Conservation (phyloP, 2,797 vertebrate genomes). For the Poeciliopsis turneri region DNA sequence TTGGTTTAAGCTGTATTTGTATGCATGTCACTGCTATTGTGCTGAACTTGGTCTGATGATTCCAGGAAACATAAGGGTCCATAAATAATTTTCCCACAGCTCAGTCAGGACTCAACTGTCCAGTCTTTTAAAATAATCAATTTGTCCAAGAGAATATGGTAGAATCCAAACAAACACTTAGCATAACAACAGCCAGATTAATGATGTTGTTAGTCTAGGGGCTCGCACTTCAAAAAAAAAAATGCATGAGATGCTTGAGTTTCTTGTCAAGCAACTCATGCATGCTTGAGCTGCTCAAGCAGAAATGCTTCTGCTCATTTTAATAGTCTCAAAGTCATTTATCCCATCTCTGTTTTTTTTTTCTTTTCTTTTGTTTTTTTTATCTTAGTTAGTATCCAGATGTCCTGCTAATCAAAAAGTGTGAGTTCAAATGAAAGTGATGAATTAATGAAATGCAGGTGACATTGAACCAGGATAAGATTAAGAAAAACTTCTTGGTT, state of each 20-base stretch:
- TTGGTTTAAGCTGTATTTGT: background rate
- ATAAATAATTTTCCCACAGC: conserved; percentile 66
- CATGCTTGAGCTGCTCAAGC: too few relatives aligned
- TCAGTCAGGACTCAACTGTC: conserved; percentile 34
- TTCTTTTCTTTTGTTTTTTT: background rate
- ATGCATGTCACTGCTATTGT: conserved; percentile 17
- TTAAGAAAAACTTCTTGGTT: conserved; percentile 3
- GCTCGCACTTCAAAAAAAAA: conserved; percentile 43
- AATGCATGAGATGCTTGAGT: conserved; percentile 34
- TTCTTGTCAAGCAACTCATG: conserved; percentile 9
- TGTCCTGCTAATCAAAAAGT: conserved; percentile 12
- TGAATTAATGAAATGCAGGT: background rate
- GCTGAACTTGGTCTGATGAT: conserved; percentile 29
- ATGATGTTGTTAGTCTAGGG: conserved; percentile 33
- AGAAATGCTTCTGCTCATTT: conserved; percentile 12
- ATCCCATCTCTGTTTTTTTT: conserved; percentile 11
- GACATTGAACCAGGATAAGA: conserved; percentile 13
- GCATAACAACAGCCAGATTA: conserved; percentile 58
- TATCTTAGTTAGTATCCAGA: conserved; percentile 20
- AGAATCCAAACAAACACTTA: conserved; percentile 40
- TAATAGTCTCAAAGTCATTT: conserved; percentile 29
- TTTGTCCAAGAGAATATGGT: conserved; percentile 44
- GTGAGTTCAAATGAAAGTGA: background rate
- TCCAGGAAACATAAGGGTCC: conserved; percentile 39
- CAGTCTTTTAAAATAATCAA: conserved; percentile 56